Base-by-base conservation (phyloP, 92 coral and sea anemone genomes). In the Blastomussa wellsi region DNA sequence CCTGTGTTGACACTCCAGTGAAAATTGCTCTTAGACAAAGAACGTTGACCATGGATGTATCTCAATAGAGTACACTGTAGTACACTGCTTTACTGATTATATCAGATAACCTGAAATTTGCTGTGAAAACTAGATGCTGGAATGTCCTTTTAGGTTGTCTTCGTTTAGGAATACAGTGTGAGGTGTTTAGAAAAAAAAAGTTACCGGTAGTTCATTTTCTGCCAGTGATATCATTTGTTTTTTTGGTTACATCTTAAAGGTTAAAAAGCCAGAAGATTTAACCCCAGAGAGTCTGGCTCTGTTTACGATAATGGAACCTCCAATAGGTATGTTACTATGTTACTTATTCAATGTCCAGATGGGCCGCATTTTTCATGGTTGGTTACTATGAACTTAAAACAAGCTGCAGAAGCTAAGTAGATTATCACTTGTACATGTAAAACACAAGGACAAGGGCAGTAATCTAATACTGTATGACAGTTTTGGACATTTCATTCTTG, bases 271-370 rank as follows among this genome's bases (percentile, higher is more conserved):
- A 28, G 91, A 94, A 39, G 98, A 96, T 72, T 92, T 96, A 15
- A 92, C 95, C 26, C 88, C 95, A 77, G 98, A 96, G 78, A 96
- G 98, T 92, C 86, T 96, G 44, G 86, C 94, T 17, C 83, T 96
- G 38, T 96, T 96, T 62, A 89, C 98, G 10, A 17, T 96, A 71
- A 88, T 93, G 79, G 93, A 91, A 38, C 98, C 98, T 68, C 90
- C 92, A 11, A 81, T 94, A 76, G 98, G 98, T 92, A 74, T 76
- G 91, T 78, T 2, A 48, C 24, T 82, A 3, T 7, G 1, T 24
- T 35, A 5, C 3, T 13, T 24, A 11, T 33, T 32, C 14, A n/a
- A 26, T 72, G 14, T 22, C 49, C 28, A 74, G n/a, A 10, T 74
- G 5, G 24, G 24, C 65, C 60, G 31, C 20, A 74, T 28, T 74